These are phyloP conservation scores for Catajapyx aquilonaris DNA, from an alignment of 1,140 invertebrate genomes.

Conservation along the genomic window DNA sequence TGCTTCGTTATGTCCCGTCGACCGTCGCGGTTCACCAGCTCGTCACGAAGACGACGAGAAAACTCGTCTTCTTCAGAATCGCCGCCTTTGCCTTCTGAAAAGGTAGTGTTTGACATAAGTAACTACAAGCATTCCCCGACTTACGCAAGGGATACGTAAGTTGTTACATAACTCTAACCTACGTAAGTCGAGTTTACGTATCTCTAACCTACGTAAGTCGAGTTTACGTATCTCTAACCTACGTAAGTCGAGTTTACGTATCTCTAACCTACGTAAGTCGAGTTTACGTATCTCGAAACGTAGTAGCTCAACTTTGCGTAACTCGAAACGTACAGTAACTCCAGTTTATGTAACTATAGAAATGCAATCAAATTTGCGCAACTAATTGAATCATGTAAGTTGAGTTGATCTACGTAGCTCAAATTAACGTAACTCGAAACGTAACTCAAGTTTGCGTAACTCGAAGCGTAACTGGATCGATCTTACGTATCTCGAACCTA, in stretches of 20 bases:
- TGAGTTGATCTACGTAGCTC: too few relatives aligned
- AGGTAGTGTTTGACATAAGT: background rate
- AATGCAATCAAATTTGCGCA: too few relatives aligned
- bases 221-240: slow-evolving; percentile 12
- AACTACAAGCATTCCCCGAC: background rate
- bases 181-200: background rate
- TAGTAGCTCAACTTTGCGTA: too few relatives aligned
- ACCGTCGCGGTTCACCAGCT: slow-evolving; percentile 58
- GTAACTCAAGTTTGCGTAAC: too few relatives aligned
- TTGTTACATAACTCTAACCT: slow-evolving; percentile 12
- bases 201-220: background rate
- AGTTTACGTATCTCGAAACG: too few relatives aligned
- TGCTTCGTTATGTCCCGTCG: slow-evolving; percentile 48
- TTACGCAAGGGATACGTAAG: slow-evolving; percentile 9
- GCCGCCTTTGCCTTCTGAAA: slow-evolving; percentile 25
- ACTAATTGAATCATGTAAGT: too few relatives aligned
- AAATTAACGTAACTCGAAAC: too few relatives aligned
- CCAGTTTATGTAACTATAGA: too few relatives aligned
- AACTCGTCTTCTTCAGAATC: slow-evolving; percentile 50
- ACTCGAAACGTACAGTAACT: too few relatives aligned
- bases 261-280: background rate
- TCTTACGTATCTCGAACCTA: too few relatives aligned
- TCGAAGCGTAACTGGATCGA: too few relatives aligned
- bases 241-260: slow-evolving; percentile 7
- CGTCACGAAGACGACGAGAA: slow-evolving; percentile 48